Percentiles rank a stretch among this genome's conserved stretches.
phyloP scores from a whole-genome alignment of 1,140 invertebrate genomes.

The Pachypsylla venusta region DNA sequence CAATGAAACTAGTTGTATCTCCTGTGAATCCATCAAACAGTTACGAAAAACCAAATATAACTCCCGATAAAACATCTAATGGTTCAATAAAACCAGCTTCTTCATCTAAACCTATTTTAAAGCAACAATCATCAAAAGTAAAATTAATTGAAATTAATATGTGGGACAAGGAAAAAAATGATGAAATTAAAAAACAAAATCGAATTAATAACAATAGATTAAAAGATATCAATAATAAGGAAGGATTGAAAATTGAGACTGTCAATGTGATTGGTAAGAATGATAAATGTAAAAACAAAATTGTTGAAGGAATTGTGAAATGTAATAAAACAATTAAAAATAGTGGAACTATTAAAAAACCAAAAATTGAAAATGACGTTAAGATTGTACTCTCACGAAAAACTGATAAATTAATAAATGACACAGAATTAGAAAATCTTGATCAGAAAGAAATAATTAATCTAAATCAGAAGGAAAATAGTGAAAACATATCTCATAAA shows the following conservation, averaged over 20 bases:
- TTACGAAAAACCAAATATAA: not conserved
- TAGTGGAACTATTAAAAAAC: not conserved
- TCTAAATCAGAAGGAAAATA: not conserved
- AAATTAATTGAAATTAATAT: slow-evolving; percentile 7
- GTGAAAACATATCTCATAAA: not conserved
- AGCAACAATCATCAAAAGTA: not conserved
- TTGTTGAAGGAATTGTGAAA: not conserved
- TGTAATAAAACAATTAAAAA: not conserved
- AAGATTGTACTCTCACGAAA: not conserved
- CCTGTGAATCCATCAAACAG: not conserved
- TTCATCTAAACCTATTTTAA: not conserved
- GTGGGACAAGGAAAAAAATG: not conserved
- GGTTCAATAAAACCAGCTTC: not conserved
- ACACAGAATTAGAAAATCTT: not conserved
- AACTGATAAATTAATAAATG: not conserved
- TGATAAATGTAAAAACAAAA: not conserved
- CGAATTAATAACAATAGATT: not conserved
- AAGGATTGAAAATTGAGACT: not conserved
- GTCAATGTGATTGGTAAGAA: not conserved
- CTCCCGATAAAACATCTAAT: not conserved
- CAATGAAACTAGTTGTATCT: not conserved
- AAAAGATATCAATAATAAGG: not conserved
- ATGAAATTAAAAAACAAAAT: not conserved
- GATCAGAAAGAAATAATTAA: not conserved
- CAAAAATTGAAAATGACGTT: not conserved